These are phyloP conservation scores for Apamea epomidion DNA, from an alignment of 2,888 invertebrate species.

Conservation along the genomic window DNA sequence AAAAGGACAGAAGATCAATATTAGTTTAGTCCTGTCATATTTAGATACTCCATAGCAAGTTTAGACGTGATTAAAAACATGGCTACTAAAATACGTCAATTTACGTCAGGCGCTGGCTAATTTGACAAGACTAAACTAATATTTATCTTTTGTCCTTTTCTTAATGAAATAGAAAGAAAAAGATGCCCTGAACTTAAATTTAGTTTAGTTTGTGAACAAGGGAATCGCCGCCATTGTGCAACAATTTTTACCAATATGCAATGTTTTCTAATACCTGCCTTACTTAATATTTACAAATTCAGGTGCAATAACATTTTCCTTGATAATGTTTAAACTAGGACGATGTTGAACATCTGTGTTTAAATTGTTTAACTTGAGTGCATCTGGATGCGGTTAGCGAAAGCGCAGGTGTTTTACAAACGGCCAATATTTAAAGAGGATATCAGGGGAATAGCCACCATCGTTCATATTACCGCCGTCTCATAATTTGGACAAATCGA, in stretches of 20 bases:
- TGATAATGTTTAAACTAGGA: constrained; percentile 8
- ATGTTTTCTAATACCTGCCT: constrained; percentile 1
- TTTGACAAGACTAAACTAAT: no score
- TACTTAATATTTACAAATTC: constrained; percentile 29
- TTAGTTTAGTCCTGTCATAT: no score
- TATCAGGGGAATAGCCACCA: constrained; percentile 68
- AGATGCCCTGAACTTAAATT: no score
- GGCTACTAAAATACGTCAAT: no score
- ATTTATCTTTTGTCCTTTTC: no score
- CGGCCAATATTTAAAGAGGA: constrained; percentile 83
- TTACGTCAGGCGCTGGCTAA: no score
- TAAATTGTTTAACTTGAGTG: constrained; percentile 32
- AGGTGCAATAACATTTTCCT: constrained; percentile 23
- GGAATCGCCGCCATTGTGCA: no score
- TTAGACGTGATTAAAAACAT: no score
- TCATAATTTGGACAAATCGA: constrained; percentile 89
- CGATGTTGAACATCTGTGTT: constrained; percentile 37
- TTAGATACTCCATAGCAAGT: no score
- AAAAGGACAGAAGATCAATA: no score
- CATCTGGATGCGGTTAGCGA: constrained; percentile 64
- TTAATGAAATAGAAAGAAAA: no score
- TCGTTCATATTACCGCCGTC: constrained; percentile 67
- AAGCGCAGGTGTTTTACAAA: constrained; percentile 74
- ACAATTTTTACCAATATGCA: constrained; percentile 23
- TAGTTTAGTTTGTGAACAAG: no score